Base-by-base conservation (phyloP, 2,888 invertebrate species). In the Phytoseiulus persimilis region DNA sequence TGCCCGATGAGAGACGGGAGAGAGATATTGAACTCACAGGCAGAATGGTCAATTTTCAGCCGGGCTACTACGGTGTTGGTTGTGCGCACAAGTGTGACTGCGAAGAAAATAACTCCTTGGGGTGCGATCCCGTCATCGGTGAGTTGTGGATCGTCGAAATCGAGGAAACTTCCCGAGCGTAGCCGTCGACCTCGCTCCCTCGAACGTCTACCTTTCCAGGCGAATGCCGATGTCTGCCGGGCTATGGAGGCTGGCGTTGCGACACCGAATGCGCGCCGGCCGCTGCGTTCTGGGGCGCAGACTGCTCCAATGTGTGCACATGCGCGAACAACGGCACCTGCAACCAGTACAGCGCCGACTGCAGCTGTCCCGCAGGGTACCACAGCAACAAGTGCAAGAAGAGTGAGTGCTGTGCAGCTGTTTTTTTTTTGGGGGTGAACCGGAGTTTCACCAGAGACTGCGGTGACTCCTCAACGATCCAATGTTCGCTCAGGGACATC, bases 261-360 rank as follows among this genome's bases (percentile, higher is more conserved):
- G 87, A 87, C 32, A 32, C 87, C 9, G 87, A 87, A 32, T 87
- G 87, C 33, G n/a, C 33, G n/a, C 87, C 87, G 5, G 39, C 87
- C 11, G 32, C 39, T 28, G 9, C 31, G 5, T 87, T 87, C 92
- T 98, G 95, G 93, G 98, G 98, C 83, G 94, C 95, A 91, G 94
- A 95, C 91, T 99, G 98, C 93, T 94, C 95, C 91, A 94, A 95
- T 92, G 94, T 94, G 90, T 97, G 97, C 92, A 95, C 95, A 92
- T 97, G 97, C 92, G 93, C 94, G 90, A 96, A 96, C 93, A 96
- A 96, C 93, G 96, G 96, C 90, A 96, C 96, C 32, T 97, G 97
- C 92, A 95, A 96, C 92, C 95, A 95, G 87, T 87, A 39, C 32
- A 87, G 87, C 87, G 87, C 87, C 32, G 87, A 87, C 87, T 87